Base-by-base conservation (phyloP, 2,113 vertebrate species). In the Heterochromis multidens region DNA sequence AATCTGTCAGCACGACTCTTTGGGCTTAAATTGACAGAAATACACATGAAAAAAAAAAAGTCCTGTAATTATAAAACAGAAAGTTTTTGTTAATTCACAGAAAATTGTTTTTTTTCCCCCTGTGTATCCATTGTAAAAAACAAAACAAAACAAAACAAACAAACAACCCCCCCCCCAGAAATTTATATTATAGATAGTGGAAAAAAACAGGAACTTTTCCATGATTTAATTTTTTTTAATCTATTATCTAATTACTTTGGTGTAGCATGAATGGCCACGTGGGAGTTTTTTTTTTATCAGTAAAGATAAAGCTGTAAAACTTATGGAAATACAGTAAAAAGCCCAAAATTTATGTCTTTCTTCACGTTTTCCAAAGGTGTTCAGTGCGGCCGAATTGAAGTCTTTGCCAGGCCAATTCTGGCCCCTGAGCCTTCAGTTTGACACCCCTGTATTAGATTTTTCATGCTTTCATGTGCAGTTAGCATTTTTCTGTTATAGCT, bases 281-380 rank as follows among this genome's bases (percentile, higher is more conserved):
- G 21, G 12, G 4, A 8, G 21, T 11, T 1, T 33, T 65, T 11
- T 1, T 33, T 65, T 65, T 23, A 37, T 23, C 61, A 5, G 61
- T 63, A 37, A 37, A 63, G 0, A 65, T 65, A 65, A 65, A 23
- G 37, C 0, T 37, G 0, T 65, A 40, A 40, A 65, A 65, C 21
- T 1, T 23, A 65, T 65, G 21, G 37, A 65, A 40, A 65, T 65
- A 23, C 62, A 40, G 62, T 65, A 37, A 40, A 65, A 40, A 65
- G 21, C 8, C 33, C 62, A 65, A 8, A 37, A 65, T 65, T 23
- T 65, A 16, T 16, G 62, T 21, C 62, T 65, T 23, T 23, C 21
- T 65, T 37, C 35, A 23, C 9, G 35, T 40, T 65, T 40, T 9
- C 35, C 62, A 65, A 65, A n/a, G 6, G 21, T 65, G 37, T 65